A percentile compares a stretch with the other conserved stretches of the same genome.
Conservation (phyloP, 2,113 vertebrate genomes). For the Cephalopterus ornatus region DNA sequence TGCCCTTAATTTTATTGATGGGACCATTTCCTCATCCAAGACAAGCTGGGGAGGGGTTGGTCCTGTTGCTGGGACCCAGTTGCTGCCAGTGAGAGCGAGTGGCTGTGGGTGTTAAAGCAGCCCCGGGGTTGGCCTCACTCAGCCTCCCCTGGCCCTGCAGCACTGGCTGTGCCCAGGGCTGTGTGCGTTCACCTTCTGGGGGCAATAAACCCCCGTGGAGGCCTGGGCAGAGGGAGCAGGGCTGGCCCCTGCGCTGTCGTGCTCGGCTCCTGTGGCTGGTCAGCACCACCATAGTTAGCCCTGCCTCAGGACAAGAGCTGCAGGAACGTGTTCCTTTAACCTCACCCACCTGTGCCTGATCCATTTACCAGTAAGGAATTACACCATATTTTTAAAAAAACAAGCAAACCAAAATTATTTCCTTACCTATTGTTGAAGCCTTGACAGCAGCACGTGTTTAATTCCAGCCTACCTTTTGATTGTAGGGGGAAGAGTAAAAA, state of each 20-base stretch:
- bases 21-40: neutral
- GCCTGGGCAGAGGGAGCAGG: neutral
- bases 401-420: neutral
- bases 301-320: neutral
- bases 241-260: neutral
- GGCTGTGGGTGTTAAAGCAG: neutral
- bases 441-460: neutral
- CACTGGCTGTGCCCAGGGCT: neutral
- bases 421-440: neutral
- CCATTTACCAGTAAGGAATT: slow-evolving; percentile 12
- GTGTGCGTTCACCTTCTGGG: rapidly evolving
- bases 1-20: neutral
- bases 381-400: neutral
- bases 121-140: neutral
- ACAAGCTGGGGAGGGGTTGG: neutral
- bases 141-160: neutral
- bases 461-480: slow-evolving; percentile 39
- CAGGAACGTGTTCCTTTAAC: neutral
- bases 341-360: slow-evolving; percentile 44
- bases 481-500: slow-evolving; percentile 94
- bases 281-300: neutral
- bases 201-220: neutral
- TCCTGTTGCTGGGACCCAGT: neutral
- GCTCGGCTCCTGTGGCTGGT: rapidly evolving
- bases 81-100: neutral